phyloP scores from a whole-genome alignment of 2,113 vertebrate genomes.

The Oncorhynchus kisutch region DNA sequence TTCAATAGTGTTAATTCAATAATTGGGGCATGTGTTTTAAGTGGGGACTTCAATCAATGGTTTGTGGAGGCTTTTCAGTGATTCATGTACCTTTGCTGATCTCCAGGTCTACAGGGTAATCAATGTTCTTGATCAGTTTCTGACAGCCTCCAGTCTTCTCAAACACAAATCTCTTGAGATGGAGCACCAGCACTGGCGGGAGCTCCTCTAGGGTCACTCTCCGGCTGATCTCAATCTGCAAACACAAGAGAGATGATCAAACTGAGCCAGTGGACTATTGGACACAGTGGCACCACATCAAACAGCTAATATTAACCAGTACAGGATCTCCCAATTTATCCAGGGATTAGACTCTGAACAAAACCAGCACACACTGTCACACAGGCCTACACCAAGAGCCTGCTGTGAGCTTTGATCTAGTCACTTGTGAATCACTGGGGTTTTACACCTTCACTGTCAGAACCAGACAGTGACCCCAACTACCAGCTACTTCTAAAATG shows the following conservation, averaged over 20 bases:
- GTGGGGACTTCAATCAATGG: too few species aligned
- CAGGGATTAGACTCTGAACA: conserved; percentile 1
- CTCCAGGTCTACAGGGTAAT: conserved; percentile 97
- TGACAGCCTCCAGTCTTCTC: conserved; percentile 97
- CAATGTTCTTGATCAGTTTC: conserved; percentile 94
- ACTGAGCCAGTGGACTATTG: too few species aligned
- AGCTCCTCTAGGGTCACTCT: conserved; percentile 95
- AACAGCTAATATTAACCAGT: neutral
- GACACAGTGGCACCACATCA: neutral
- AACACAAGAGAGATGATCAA: neutral
- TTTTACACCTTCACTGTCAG: neutral
- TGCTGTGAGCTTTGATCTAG: neutral
- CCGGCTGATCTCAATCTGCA: conserved; percentile 93
- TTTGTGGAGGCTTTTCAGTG: neutral
- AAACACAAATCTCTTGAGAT: conserved; percentile 96
- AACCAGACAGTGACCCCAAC: neutral
- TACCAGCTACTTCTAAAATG: neutral
- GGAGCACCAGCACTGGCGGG: conserved; percentile 92
- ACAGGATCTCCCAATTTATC: neutral
- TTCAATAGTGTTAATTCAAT: neutral
- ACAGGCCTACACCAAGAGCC: neutral
- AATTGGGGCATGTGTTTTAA: neutral
- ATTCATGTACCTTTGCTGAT: conserved; percentile 89
- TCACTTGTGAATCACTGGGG: conserved; percentile 19
- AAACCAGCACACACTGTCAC: neutral